A percentile compares a stretch with the other conserved stretches of the same genome.
phyloP scores from a whole-genome alignment of 2,888 invertebrate species.

The Hybos culiciformis region DNA sequence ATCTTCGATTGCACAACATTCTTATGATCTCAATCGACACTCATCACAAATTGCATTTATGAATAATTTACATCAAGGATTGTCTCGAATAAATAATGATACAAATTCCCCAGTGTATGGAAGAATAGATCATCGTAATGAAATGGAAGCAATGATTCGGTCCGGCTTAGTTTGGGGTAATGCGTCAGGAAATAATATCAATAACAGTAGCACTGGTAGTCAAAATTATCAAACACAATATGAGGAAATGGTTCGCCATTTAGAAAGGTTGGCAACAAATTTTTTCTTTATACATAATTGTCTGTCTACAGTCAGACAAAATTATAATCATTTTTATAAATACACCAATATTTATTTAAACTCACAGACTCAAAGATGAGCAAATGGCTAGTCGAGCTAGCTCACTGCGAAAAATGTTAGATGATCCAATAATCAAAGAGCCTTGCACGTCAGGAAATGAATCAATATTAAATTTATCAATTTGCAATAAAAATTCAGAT shows the following conservation, averaged over 20 bases:
- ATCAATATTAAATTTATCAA: too few species aligned
- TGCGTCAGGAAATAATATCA: too few species aligned
- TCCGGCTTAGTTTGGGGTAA: background rate
- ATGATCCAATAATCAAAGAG: background rate
- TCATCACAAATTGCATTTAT: too few species aligned
- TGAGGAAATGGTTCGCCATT: constrained; percentile 1
- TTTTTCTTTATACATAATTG: background rate
- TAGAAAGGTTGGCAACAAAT: background rate
- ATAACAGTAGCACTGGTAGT: background rate
- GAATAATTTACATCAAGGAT: too few species aligned
- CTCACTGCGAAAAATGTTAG: background rate
- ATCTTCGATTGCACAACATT: too few species aligned
- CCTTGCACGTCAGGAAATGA: too few species aligned
- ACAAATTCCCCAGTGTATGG: background rate
- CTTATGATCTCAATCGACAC: too few species aligned
- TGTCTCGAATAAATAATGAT: too few species aligned
- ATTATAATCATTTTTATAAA: background rate
- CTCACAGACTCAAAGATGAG: background rate
- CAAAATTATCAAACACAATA: constrained; percentile 1
- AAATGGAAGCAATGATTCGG: constrained; percentile 1
- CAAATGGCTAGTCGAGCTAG: background rate
- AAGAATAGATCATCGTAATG: background rate
- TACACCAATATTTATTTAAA: background rate
- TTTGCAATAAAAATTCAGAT: too few species aligned
- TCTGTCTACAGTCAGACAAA: background rate